A percentile compares a stretch with the other conserved stretches of the same genome.
phyloP scores from a whole-genome alignment of 2,797 vertebrate species.

The Siniperca scherzeri region DNA sequence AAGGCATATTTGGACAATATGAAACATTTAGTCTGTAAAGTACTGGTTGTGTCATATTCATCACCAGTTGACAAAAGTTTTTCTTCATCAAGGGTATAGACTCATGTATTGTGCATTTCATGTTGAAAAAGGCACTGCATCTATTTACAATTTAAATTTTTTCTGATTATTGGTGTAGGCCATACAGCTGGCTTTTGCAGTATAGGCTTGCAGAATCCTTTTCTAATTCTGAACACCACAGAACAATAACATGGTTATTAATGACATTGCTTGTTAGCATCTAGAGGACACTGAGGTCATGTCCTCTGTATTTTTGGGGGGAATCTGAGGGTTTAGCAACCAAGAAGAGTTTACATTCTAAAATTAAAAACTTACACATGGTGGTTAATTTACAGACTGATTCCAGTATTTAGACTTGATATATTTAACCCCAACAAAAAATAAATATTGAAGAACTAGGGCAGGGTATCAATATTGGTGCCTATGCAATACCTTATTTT shows the following conservation, averaged over 20 bases:
- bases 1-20: not conserved
- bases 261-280: not conserved
- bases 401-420: not conserved
- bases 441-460: not conserved
- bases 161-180: not conserved
- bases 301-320: not conserved
- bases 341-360: not conserved
- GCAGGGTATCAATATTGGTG: not conserved
- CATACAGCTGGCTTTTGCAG: not conserved
- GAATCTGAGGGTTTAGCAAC: not conserved
- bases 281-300: not conserved
- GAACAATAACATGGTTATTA: not conserved
- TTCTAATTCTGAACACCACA: not conserved
- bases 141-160: not conserved
- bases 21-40: not conserved
- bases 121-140: not conserved
- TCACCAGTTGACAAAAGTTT: not conserved
- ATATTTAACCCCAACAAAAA: not conserved
- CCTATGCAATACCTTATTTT: not conserved
- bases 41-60: not conserved
- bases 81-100: not conserved
- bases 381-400: not conserved
- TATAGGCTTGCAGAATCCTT: not conserved
- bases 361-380: not conserved
- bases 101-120: not conserved